Percentiles rank a stretch among this genome's conserved stretches.
These are phyloP conservation scores for Frieseomelitta varia DNA, from an alignment of 1,140 invertebrate species.

Conservation along the genomic window DNA sequence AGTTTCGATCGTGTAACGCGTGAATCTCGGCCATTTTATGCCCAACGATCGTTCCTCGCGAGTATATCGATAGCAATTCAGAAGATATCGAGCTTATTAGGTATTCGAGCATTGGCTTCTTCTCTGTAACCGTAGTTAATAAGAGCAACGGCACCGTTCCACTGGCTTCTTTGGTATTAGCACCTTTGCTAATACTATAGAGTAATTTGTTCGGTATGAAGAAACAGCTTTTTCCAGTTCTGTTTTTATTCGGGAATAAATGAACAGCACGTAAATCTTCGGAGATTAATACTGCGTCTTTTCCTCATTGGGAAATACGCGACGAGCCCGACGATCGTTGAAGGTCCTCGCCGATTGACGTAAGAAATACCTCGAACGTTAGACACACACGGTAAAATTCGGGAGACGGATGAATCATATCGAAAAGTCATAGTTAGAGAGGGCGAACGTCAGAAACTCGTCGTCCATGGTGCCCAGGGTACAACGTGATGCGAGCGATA, in stretches of 20 bases:
- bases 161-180: background rate
- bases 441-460: background rate
- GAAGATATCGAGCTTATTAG: constrained; percentile 2
- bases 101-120: background rate
- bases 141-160: too few species aligned
- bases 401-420: constrained; percentile 21
- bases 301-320: background rate
- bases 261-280: background rate
- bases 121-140: background rate
- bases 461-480: background rate
- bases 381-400: constrained; percentile 16
- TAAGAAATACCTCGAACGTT: constrained; percentile 18
- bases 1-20: background rate
- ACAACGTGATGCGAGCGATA: constrained; percentile 35
- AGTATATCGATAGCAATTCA: background rate
- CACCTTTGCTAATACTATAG: background rate
- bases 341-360: constrained; percentile 14
- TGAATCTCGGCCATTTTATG: too few species aligned
- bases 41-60: background rate
- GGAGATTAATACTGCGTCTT: constrained; percentile 10
- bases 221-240: background rate
- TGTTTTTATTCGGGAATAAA: too few species aligned
- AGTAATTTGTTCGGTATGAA: background rate
- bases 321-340: background rate
- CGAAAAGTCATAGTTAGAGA: background rate